phyloP scores from a whole-genome alignment of 1,140 invertebrate species.

The Arion vulgaris region DNA sequence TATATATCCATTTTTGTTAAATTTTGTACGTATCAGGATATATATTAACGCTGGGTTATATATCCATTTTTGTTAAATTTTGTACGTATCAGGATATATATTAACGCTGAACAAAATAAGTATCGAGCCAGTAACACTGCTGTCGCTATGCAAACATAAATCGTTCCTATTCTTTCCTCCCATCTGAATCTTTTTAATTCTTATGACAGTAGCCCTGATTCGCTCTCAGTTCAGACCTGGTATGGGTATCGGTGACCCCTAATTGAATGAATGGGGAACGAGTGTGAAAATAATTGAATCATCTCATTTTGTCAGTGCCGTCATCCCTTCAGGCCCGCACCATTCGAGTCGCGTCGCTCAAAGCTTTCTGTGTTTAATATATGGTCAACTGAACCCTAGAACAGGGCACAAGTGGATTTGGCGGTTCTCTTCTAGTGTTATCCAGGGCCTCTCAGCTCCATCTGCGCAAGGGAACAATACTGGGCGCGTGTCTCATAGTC shows the following conservation, averaged over 20 bases:
- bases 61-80: too few species aligned
- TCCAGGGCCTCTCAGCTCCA: background rate
- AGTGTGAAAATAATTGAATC: slow-evolving; percentile 11
- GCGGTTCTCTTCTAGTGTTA: background rate
- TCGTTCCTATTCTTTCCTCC: background rate
- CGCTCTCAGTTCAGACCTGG: background rate
- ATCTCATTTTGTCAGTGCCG: slow-evolving; percentile 1
- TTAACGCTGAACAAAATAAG: too few species aligned
- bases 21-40: too few species aligned
- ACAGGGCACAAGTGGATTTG: background rate
- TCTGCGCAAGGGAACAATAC: background rate
- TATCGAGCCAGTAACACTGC: too few species aligned
- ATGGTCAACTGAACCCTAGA: slow-evolving; percentile 1
- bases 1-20: too few species aligned
- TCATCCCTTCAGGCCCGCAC: background rate
- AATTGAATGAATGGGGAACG: slow-evolving; percentile 12
- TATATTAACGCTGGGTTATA: too few species aligned
- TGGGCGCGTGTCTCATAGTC: background rate
- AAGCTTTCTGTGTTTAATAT: background rate
- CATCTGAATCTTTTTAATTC: background rate
- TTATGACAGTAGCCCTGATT: background rate
- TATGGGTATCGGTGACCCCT: background rate
- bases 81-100: too few species aligned
- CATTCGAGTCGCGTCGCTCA: slow-evolving; percentile 5
- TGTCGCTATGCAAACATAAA: too few species aligned